phyloP scores from a whole-genome alignment of 2,797 vertebrate species.

The Halcyon smyrnensis region DNA sequence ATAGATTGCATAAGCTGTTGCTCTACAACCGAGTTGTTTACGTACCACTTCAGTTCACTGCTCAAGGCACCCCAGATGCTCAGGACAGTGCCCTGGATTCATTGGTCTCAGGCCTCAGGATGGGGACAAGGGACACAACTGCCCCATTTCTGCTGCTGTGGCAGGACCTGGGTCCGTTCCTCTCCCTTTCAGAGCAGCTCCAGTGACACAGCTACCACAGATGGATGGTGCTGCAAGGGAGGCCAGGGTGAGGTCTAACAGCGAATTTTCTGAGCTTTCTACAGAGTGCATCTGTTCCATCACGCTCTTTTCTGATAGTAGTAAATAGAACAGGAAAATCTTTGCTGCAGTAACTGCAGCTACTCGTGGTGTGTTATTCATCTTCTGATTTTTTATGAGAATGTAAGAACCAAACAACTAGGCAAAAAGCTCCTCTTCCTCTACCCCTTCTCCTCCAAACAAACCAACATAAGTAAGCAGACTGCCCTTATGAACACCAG shows the following conservation, averaged over 20 bases:
- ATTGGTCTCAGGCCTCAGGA: background rate
- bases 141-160: rapidly evolving
- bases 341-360: background rate
- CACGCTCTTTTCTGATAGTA: background rate
- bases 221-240: background rate
- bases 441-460: background rate
- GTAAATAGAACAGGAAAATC: background rate
- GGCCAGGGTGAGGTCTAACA: background rate
- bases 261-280: background rate
- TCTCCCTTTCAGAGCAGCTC: background rate
- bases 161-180: background rate
- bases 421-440: background rate
- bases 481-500: background rate
- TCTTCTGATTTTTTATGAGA: background rate
- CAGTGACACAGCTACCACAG: background rate
- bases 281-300: background rate
- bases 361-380: rapidly evolving
- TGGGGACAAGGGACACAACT: rapidly evolving
- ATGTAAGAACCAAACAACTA: background rate
- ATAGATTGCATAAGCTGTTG: rapidly evolving
- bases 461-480: rapidly evolving
- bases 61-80: background rate
- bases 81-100: no score
- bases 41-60: background rate
- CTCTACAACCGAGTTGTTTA: rapidly evolving